Evolutionary conservation across 2,888 invertebrate genomes (phyloP), one percentile per base, ranked within the genome.

Genomic region (Dastarcus helophoroides): DNA sequence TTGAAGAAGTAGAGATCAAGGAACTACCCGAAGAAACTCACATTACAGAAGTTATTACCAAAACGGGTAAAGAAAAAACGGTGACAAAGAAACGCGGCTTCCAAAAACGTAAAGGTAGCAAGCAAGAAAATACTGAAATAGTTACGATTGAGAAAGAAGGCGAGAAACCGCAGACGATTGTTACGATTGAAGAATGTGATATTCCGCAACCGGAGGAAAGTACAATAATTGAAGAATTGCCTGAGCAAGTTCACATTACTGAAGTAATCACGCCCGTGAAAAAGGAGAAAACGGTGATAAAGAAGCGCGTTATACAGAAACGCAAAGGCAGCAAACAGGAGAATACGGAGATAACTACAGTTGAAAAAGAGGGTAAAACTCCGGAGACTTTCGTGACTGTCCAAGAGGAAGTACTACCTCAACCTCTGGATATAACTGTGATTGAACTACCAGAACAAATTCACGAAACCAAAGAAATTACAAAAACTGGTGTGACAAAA

Each of bases 11-110:
- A n/a, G n/a, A n/a, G n/a, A 26, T 41, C 12, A 40, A 43, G 31
- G 42, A 46, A 37, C 14, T 42, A 7, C 45, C 47, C 25, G 44
- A 46, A 39, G 49, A 54, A 36, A 42, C 53, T 3, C 43, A 48
- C 12, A 43, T 54, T 5, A 48, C 46, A 1, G 47, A 56, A 40
- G 42, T 44, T 25, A 25, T 47, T 4, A 48, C 50, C 2, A 57
- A 58, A 36, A 56, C 53, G 42, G 63, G 63, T 12, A 64, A 65
- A 51, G 64, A 67, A 50, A 53, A 71, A 50, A 68, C 62, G 51
- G 57, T 64, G 37, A 68, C 58, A 47, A 59, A 55, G 46, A 73
- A 59, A 55, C 65, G 60, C n/a, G 51, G 53, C 2, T 53, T 53
- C 6, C 15, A 23, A 13, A 26, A 43, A 35, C 34, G 39, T 24